Evolutionary conservation across 2,113 vertebrate species (phyloP), one percentile per base, ranked within the genome.

Genomic region (Dromaius novaehollandiae): DNA sequence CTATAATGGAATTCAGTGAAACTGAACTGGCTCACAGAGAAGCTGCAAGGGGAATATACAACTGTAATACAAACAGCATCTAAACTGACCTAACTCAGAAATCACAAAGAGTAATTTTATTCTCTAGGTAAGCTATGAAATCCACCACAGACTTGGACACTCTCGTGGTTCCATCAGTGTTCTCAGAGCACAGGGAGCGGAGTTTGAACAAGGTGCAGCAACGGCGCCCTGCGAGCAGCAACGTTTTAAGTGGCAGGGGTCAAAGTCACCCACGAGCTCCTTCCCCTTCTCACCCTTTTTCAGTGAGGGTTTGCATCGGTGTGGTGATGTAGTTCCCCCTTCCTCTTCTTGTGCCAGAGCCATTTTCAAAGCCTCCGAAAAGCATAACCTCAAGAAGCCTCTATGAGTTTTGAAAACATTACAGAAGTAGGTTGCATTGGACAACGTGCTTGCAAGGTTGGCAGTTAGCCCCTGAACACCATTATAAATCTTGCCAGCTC

Each of bases 131-230:
- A 60, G 25, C 28, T 46, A 38, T 16, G 22, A 36, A 26, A 42
- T 24, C 51, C 68, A 32, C 71, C 86, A 75, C 32, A 9, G 46
- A 28, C n/a, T 1, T 8, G 64, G 46, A 86, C 28, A 10, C 50
- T 85, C 19, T 61, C 38, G 61, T 44, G 69, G 22, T 90, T 46
- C 38, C 56, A 71, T 75, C 69, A 50, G 60, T 81, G 55, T 75
- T 42, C 42, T 69, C 53, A 8, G 65, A 3, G 4, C 56, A 25
- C 15, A 9, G 17, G 40, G 58, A 66, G 83, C 34, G 58, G 73
- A 84, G 69, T 90, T 90, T 73, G 83, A 71, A 19, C 48, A 19
- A 95, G 88, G 90, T 79, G 88, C 51, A 58, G 86, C 86, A 82
- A 40, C 17, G 28, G 4, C 13, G 42, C 25, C 22, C 40, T 3